Evolutionary conservation across 2,797 vertebrate genomes (phyloP).

Genomic region (Tachyglossus aculeatus): DNA sequence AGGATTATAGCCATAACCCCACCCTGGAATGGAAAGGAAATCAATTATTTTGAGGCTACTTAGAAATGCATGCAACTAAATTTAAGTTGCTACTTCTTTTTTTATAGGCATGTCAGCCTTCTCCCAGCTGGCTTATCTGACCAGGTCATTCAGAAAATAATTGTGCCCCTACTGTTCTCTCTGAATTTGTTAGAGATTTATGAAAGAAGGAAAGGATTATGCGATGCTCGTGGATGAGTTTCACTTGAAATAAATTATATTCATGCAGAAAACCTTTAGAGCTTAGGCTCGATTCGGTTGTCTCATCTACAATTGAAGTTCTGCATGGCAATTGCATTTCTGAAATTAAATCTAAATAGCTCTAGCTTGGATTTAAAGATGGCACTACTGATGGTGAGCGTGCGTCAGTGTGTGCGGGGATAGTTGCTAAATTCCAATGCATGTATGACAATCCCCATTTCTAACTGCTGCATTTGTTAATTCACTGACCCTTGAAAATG

Average conservation of each 20-base stretch:
- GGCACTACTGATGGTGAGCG: too few relatives aligned
- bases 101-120: slow-evolving; percentile 22
- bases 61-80: slow-evolving; percentile 61
- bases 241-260: slow-evolving; percentile 27
- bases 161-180: slow-evolving; percentile 31
- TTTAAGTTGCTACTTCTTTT: slow-evolving; percentile 38
- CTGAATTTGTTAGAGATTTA: slow-evolving; percentile 52
- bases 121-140: slow-evolving; percentile 50
- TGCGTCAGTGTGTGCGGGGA: background rate
- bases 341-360: slow-evolving; percentile 25
- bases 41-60: slow-evolving; percentile 45
- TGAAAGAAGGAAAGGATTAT: slow-evolving; percentile 18
- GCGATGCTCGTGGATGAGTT: slow-evolving; percentile 35
- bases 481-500: too few relatives aligned
- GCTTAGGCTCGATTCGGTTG: background rate
- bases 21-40: slow-evolving; percentile 39
- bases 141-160: slow-evolving; percentile 54
- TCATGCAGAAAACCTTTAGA: slow-evolving; percentile 36
- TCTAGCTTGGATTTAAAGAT: too few relatives aligned
- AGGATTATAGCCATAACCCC: slow-evolving; percentile 20
- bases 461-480: too few relatives aligned
- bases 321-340: slow-evolving; percentile 16
- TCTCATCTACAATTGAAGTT: slow-evolving; percentile 5
- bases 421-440: too few relatives aligned
- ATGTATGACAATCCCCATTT: too few relatives aligned